Conservation (phyloP, 1,140 invertebrate genomes). For the Hylaeus volcanicus region DNA sequence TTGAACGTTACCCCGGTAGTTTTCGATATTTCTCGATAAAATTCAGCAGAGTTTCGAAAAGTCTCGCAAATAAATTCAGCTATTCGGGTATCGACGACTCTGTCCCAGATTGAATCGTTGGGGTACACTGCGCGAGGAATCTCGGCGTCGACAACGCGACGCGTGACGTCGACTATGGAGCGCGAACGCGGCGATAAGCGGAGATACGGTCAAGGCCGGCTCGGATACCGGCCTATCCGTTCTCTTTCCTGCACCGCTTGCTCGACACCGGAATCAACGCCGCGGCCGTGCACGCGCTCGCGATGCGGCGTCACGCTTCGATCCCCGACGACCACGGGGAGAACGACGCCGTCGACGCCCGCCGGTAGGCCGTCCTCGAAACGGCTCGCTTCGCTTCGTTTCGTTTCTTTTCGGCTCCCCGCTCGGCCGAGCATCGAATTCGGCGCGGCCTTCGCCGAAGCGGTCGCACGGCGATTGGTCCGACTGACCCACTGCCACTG, state of each 20-base stretch:
- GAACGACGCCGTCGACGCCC: conserved; percentile 27
- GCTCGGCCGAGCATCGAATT: conserved; percentile 44
- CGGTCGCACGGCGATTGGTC: conserved; percentile 61
- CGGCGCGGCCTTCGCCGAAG: conserved; percentile 53
- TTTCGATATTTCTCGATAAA: too few species aligned
- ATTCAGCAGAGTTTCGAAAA: too few species aligned
- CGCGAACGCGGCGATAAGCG: conserved; percentile 77
- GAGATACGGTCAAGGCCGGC: conserved; percentile 81
- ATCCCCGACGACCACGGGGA: neutral
- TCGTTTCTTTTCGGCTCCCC: neutral
- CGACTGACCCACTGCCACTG: conserved; percentile 75
- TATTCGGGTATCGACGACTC: too few species aligned
- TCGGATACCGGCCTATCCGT: conserved; percentile 77
- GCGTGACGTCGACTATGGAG: conserved; percentile 70
- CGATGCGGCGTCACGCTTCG: conserved; percentile 42
- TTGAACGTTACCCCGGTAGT: too few species aligned
- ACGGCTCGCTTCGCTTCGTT: neutral
- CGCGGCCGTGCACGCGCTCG: neutral
- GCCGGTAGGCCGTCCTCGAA: conserved; percentile 17
- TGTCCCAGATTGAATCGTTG: too few species aligned
- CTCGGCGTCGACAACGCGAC: conserved; percentile 42
- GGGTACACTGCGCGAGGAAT: neutral
- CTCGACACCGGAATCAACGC: conserved; percentile 60
- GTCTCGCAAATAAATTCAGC: too few species aligned
- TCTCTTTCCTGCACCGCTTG: conserved; percentile 78